Base-by-base conservation (phyloP, 2,113 vertebrate species). In the Prunella fulvescens region DNA sequence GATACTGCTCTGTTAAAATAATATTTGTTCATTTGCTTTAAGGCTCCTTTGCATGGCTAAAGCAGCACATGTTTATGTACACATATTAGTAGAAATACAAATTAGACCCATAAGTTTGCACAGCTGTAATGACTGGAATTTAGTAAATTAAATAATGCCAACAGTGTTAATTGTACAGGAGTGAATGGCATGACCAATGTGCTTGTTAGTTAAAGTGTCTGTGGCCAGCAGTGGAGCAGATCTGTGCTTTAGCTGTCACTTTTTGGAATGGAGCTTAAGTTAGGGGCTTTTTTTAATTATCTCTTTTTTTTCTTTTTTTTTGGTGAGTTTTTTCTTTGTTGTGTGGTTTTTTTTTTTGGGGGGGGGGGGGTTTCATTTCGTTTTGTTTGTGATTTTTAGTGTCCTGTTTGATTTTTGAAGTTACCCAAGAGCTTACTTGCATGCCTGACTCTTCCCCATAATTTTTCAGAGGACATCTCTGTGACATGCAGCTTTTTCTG, bases 41-140 rank as follows among this genome's bases (percentile, higher is more conserved):
- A 93, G 88, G 56, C 72, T 90, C 23, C 82, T 88, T 82, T 85
- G 64, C 69, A 24, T 78, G 57, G 72, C 72, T 73, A 29, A 83
- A 86, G 65, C 79, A 92, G 67, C 12, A 26, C 61, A 81, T 60
- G 71, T 95, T 96, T 92, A 88, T 95, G 50, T 81, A 88, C n/a
- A 64, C 65, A 15, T 90, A 90, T 81, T 66, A 88, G 24, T 86
- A 93, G 86, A 92, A 93, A 95, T 94, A 88, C 73, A 74, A 94
- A 96, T 92, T 60, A 85, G 79, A 54, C 56, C 47, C 67, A 11
- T 83, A 83, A 90, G 90, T 96, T 97, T 94, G 76, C 76, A 88
- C 93, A 96, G 92, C 95, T 95, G 95, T 95, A 96, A 94, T 79
- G 90, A 88, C 51, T 93, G 94, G 79, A 94, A 92, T 94, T 94